phyloP scores from a whole-genome alignment of 2,888 invertebrate genomes.

The Pristionchus mayeri region DNA sequence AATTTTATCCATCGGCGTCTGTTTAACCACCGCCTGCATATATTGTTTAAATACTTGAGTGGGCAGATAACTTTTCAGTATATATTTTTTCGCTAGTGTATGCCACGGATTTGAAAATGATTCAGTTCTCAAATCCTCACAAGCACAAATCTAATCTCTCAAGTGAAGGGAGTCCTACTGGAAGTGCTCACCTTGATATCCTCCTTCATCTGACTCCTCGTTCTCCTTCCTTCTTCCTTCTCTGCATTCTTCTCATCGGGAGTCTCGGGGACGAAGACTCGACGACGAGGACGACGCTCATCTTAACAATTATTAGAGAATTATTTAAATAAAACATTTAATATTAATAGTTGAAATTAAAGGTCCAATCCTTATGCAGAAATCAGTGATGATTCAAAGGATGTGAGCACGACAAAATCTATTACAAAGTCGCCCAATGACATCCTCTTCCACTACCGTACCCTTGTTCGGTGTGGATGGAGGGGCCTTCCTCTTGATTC shows the following conservation, averaged over 20 bases:
- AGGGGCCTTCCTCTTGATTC: constrained; percentile 25
- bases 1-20: constrained; percentile 62
- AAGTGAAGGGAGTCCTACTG: too few relatives aligned
- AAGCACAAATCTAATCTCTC: too few relatives aligned
- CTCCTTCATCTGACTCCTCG: constrained; percentile 32
- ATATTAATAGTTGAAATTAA: not conserved
- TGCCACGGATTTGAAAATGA: too few relatives aligned
- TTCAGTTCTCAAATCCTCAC: too few relatives aligned
- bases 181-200: constrained; percentile 24
- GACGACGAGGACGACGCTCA: not conserved
- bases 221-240: constrained; percentile 48
- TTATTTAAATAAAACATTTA: not conserved
- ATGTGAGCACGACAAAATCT: too few relatives aligned
- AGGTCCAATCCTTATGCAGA: not conserved
- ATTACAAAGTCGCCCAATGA: not conserved
- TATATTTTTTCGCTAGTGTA: too few relatives aligned
- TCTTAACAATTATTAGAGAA: not conserved
- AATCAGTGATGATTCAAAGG: too few relatives aligned
- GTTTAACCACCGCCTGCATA: constrained; percentile 57
- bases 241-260: constrained; percentile 60
- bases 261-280: constrained; percentile 59
- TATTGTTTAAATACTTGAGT: too few relatives aligned
- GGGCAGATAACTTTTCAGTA: too few relatives aligned
- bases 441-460: not conserved
- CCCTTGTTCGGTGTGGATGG: constrained; percentile 24